Base-by-base conservation (phyloP, 2,797 vertebrate species). In the Coilia nasus region DNA sequence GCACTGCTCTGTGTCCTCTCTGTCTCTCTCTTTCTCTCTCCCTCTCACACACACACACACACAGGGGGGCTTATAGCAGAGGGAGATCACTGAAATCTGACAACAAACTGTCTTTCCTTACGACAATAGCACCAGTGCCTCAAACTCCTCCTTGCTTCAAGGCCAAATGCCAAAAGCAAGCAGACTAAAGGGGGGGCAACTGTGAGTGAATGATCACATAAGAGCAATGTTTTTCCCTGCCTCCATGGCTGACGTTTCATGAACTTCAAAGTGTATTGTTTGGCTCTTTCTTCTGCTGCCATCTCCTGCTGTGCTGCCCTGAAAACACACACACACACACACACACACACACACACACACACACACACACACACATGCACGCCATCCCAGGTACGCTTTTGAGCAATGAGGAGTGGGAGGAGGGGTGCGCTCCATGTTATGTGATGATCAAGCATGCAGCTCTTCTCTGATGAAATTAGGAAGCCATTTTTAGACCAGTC, bases 371-470 rank as follows among this genome's bases (percentile, higher is more conserved):
- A 54, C 50, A 54, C 50, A 54, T 54, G 2, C 7, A 54, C 50
- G 1, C 50, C 50, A 7, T 54, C 87, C 83, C 89, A 93, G 89
- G 91, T 92, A 90, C 89, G 87, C 90, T 6, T 87, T 83, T 83
- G 81, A 90, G 59, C 91, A 93, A 93, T 91, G 91, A 92, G 93
- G 92, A 91, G 57, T 44, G 15, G 71, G 57, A 59, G 89, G 85
- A 90, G 86, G 88, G 84, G 89, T 90, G 47, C 64, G 83, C 46
- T 88, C 41, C 86, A 85, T 91, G 90, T 90, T 90, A 92, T 93
- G 88, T 89, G 89, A 90, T 87, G 90, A 93, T 94, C 94, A 94
- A 94, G 87, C 93, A 91, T 82, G 87, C 86, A 10, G 84, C 87
- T 90, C 86, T 89, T 89, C 88, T 89, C 85, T 75, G 83, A 85